Base-by-base conservation (phyloP, 2,888 invertebrate genomes). In the Coremacera marginata region DNA sequence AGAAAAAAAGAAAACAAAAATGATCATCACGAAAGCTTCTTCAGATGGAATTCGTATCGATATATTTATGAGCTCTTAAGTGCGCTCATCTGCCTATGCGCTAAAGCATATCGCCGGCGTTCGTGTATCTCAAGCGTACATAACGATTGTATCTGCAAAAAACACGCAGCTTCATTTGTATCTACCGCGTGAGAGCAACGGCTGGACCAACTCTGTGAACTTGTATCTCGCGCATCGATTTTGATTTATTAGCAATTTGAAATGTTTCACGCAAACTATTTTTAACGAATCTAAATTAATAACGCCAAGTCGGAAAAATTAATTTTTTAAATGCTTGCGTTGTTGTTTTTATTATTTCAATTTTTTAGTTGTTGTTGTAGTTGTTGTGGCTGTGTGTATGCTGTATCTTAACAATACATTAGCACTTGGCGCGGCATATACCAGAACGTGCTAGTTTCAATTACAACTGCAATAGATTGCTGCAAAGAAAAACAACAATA, bases 151-250 rank as follows among this genome's bases (percentile, higher is more conserved):
- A 60, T 60, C 60, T 60, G 57, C 22, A 14, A 25, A 25, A 14
- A 57, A 25, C 57, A 57, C 19, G 57, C 25, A 25, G 9, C 34
- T 16, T 27, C 37, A 60, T 65, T 37, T 37, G 67, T 67, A 37
- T 67, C 67, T 67, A 27, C 67, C 19, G 11, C 11, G 44, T 14
- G 44, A 44, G 44, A 44, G 44, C 44, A 14, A 44, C 44, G 67
- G 16, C 27, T 27, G 67, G 34, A 27, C 34, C 27, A 63, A 63
- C 34, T 34, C 44, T 44, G 63, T 63, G 63, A 34, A 63, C 27
- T 63, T 55, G 55, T 55, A 55, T 63, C 63, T 63, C 63, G 63
- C 63, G 27, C 67, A 67, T 67, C 67, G 19, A 67, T 37, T 37
- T 44, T 67, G 67, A 67, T 67, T 67, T 67, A 67, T 67, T 67